Base-by-base conservation (phyloP, 1,140 invertebrate species). In the Mactra quadrangularis region DNA sequence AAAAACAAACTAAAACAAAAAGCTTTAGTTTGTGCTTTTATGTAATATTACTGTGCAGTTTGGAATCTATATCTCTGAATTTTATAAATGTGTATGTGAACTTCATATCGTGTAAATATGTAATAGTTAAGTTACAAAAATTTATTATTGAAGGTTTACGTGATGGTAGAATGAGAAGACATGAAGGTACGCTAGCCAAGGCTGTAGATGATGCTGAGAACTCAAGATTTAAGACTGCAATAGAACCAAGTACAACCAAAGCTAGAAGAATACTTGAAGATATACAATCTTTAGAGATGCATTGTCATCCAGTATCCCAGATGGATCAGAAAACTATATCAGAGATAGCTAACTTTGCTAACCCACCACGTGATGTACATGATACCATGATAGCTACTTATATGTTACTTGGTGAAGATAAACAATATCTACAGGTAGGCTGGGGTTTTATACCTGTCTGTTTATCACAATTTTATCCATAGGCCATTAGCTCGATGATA, bases 301-400 rank as follows among this genome's bases (percentile, higher is more conserved):
- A 70, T 13, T 82, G 68, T 38, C 78, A 82, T 50, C 29, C 35
- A 9, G 78, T 82, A 0, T 52, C 27, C 1, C 15, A 82, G 45
- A 55, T 82, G 31, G 70, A 82, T 25, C 78, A 82, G n/a, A 74
- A 45, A 9, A 72, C 78, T 19, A 72, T 82, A 11, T 55, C 78
- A 1, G 78, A 82, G 57, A 72, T 82, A 27, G 78, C 78, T 2
- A 82, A 82, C 57, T 82, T 62, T 29, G 38, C 53, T 7, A 72
- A 71, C 17, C 78, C 78, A 22, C 78, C 78, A 7, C 35, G 31
- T 45, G 78, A 74, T 27, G 78, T 82, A 1, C 78, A 82, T 38
- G n/a, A 72, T 6, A 82, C 78, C 7, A 82, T 82, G 78, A 72
- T 64, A 9, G 78, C 78, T 7, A 74, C 78, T 15, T 82, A 72